These are phyloP conservation scores for Psammodynastes pulverulentus DNA, from an alignment of 2,113 vertebrate species.

Conservation along the genomic window DNA sequence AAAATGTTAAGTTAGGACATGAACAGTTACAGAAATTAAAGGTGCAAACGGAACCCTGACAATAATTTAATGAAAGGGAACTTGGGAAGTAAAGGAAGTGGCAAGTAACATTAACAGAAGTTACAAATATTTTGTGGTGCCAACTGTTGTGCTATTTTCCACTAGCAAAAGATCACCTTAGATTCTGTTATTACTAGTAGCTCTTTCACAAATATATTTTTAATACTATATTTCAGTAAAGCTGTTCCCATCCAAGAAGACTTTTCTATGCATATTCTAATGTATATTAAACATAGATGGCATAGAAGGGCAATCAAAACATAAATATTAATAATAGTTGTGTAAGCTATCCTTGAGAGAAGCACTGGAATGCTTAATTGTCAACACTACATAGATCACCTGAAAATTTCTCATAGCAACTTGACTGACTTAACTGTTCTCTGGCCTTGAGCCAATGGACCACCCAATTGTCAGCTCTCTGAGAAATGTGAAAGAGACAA, in stretches of 20 bases:
- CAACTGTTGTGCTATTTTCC: neutral
- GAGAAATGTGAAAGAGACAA: neutral
- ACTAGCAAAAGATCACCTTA: neutral
- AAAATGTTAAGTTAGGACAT: neutral
- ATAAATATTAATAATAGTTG: neutral
- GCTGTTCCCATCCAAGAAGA: neutral
- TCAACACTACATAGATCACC: neutral
- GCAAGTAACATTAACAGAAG: conserved; percentile 6
- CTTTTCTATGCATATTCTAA: neutral
- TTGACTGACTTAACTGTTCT: neutral
- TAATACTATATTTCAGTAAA: neutral
- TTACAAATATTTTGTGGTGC: conserved; percentile 1
- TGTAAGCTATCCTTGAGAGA: neutral
- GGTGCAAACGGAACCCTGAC: neutral
- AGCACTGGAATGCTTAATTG: neutral
- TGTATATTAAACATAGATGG: neutral
- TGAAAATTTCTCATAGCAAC: neutral
- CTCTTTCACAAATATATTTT: neutral
- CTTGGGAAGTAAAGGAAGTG: neutral
- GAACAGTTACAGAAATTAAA: neutral
- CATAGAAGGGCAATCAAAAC: neutral
- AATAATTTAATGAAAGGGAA: conserved; percentile 19
- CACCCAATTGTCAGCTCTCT: neutral
- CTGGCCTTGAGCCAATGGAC: neutral
- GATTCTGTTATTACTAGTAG: neutral